Evolutionary conservation across 2,797 vertebrate genomes (phyloP).

Genomic region (Benthosema pterotum): DNA sequence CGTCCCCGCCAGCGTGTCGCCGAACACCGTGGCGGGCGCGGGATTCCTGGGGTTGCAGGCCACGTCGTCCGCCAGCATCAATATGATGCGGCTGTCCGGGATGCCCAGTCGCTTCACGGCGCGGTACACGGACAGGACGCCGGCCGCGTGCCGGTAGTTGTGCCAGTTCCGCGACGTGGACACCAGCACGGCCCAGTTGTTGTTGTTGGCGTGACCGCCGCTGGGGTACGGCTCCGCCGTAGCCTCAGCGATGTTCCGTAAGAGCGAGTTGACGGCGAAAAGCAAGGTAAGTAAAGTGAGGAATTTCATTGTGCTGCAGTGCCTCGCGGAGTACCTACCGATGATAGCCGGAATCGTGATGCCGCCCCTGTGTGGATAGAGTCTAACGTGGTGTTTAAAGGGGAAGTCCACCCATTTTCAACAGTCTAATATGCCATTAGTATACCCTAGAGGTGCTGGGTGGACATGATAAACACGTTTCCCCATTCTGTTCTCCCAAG

Average conservation of each 20-base stretch:
- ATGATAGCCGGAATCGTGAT: too few species aligned
- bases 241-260: conserved; percentile 65
- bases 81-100: conserved; percentile 96
- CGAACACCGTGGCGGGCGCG: conserved; percentile 96
- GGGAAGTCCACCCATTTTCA: too few species aligned
- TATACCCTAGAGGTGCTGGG: too few species aligned
- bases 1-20: conserved; percentile 98
- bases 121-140: conserved; percentile 96
- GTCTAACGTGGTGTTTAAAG: too few species aligned
- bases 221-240: conserved; percentile 87
- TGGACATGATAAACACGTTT: too few species aligned
- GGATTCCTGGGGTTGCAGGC: conserved; percentile 97
- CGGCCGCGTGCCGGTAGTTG: conserved; percentile 97
- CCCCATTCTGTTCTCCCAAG: too few species aligned
- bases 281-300: conserved; percentile 48
- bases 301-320: conserved; percentile 57
- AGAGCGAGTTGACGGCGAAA: conserved; percentile 29
- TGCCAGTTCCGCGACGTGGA: conserved; percentile 99
- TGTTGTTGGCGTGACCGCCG: conserved; percentile 97
- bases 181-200: conserved; percentile 98
- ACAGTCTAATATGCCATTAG: too few species aligned
- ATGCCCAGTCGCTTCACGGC: conserved; percentile 97
- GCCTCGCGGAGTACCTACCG: too few species aligned
- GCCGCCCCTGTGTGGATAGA: too few species aligned
- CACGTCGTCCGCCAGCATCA: conserved; percentile 99